Evolutionary conservation across 35 echinoderm and acorn worm species (phyloP), one percentile per base, ranked within the genome.

Genomic region (Patiria miniata): DNA sequence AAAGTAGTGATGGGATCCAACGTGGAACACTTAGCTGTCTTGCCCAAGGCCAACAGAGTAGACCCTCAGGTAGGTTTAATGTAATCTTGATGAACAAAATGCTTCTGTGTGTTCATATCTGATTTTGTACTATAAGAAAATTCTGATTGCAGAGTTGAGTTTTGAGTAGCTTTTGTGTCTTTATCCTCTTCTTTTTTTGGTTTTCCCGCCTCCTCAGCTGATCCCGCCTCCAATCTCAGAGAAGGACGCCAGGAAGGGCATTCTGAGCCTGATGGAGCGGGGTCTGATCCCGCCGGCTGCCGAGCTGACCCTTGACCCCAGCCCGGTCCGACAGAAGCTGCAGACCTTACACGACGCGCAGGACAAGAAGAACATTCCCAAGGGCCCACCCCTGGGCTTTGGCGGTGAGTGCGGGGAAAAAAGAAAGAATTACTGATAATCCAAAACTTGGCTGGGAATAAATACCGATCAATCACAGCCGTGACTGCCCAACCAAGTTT

Each of bases 201-300:
- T n/a, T 37, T 33, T 78, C 21, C 22, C 81, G 4, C 22, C n/a
- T 38, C 53, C 81, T 29, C 47, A 97, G 95, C 28, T 97, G 21
- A 83, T 90, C 15, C 95, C 91, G 2, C 95, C 95, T 53, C 91
- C 95, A 4, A 97, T 97, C 57, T 68, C 88, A 81, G 95, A 93
- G 38, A 82, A 83, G 38, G 95, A 97, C 85, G 95, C 95, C 18
- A 83, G 68, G 39, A 97, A 97, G 33, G 95, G 95, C 47, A 97
- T 97, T 3, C 88, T 97, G 19, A 97, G 95, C 39, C 77, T 97
- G 7, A 93, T 97, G 68, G 95, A 97, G 76, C 57, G 95, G 83
- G 95, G 95, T 55, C 88, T 97, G 30, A 97, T 97, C 40, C 95
- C 95, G 26, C 95, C 95, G 19, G 95, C 95, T 60, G 95, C 95